Conservation (phyloP, 2,797 vertebrate genomes). For the Podargus strigoides region DNA sequence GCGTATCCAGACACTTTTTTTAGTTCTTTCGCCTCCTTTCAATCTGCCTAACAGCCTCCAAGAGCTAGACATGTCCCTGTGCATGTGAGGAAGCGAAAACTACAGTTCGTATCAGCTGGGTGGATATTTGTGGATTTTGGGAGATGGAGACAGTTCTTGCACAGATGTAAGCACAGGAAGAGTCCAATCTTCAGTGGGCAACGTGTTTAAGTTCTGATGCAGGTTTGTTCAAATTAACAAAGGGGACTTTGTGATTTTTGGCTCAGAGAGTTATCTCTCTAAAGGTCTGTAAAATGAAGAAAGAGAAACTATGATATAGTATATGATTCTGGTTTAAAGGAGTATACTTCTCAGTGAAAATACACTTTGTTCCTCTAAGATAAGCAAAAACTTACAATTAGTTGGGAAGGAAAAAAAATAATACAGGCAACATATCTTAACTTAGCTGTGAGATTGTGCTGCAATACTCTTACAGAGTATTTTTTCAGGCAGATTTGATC, state of each 20-base stretch:
- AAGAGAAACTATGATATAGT: background rate
- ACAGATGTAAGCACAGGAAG: rapidly evolving
- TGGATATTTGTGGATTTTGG: background rate
- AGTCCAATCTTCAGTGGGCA: background rate
- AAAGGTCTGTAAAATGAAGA: background rate
- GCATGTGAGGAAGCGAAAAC: background rate
- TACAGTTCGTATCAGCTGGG: background rate
- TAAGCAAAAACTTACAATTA: background rate
- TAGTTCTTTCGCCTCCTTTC: background rate
- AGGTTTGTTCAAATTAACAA: background rate
- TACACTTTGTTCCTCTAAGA: background rate
- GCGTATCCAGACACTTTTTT: background rate
- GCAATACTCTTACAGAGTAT: background rate
- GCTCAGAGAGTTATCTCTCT: background rate
- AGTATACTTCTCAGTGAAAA: background rate
- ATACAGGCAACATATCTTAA: background rate
- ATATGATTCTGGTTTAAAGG: background rate
- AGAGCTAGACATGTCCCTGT: background rate
- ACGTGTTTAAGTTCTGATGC: background rate
- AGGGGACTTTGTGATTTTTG: background rate
- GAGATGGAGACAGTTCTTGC: background rate
- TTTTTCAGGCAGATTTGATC: slow-evolving; percentile 39
- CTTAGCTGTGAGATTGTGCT: background rate
- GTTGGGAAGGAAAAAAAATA: background rate
- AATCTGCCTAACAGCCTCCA: background rate